Evolutionary conservation across 2,797 vertebrate species (phyloP), one percentile per base, ranked within the genome.

Genomic region (Nyctalus aviator): DNA sequence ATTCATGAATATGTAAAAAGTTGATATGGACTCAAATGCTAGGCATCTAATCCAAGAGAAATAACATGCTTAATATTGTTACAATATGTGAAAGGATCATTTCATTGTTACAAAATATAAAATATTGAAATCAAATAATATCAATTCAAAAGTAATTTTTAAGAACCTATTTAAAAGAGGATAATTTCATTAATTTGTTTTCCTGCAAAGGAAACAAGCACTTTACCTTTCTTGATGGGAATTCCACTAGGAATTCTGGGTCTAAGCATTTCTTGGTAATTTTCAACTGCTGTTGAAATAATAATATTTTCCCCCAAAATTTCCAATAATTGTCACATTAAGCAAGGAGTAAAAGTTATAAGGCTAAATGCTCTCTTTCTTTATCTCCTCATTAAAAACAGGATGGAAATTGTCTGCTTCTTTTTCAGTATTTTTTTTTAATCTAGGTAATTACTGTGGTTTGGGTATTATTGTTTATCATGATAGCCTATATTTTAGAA

Each of bases 1-100:
- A 92, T 84, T 6, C 97, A 95, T 77, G 79, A 84, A 94, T 95
- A 84, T 44, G 95, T 89, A 90, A 94, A 93, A 94, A 97, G 92
- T 96, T 96, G 94, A 93, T 96, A 84, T 55, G 77, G 76, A 88
- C 17, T 85, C 77, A 94, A 96, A 82, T 83, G 72, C 85, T 84
- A 93, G 87, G 23, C 76, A 95, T 94, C 81, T 95, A 94, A 95
- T 95, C 91, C 68, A 96, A 69, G 77, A 79, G 92, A 79, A 94
- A 82, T 46, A 76, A 77, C 87, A 68, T 59, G 53, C n/a, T 72
- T 83, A 79, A 32, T 75, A 81, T 81, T 41, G 32, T 83, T 48
- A 86, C 13, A 86, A 4, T 41, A 78, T 69, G 53, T 75, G 17
- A 68, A 84, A 81, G 32, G 10, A 25, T 71, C 66, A 83, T 78